phyloP scores from a whole-genome alignment of 2,113 vertebrate genomes.

The Silurus meridionalis region DNA sequence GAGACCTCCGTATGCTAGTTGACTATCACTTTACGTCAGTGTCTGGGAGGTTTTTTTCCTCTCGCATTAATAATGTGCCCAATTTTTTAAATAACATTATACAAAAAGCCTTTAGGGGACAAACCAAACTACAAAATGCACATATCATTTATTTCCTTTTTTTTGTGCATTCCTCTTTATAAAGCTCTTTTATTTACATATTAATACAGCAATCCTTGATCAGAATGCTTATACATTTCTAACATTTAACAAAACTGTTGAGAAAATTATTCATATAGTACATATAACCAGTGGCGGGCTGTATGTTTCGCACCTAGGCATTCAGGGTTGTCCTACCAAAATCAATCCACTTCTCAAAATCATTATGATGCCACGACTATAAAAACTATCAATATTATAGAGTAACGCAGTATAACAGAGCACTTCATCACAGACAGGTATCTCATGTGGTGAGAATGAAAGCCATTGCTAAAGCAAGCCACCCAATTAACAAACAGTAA shows the following conservation, averaged over 20 bases:
- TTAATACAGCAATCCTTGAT: not conserved
- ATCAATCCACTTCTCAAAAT: too few species aligned
- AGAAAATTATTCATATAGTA: not conserved
- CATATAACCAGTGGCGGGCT: not conserved
- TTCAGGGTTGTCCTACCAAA: too few species aligned
- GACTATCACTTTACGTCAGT: slow-evolving; percentile 72
- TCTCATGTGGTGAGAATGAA: too few species aligned
- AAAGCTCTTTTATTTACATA: too few species aligned
- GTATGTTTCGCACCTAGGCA: too few species aligned
- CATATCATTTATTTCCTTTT: not conserved
- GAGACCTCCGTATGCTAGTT: not conserved
- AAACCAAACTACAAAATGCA: not conserved
- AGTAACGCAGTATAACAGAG: too few species aligned
- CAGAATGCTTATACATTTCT: not conserved
- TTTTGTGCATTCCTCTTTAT: not conserved
- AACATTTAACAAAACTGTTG: not conserved
- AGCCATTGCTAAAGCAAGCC: too few species aligned
- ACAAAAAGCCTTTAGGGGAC: not conserved
- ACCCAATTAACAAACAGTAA: too few species aligned
- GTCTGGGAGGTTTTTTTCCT: slow-evolving; percentile 49
- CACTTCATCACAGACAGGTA: too few species aligned
- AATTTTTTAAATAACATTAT: not conserved
- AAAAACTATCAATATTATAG: too few species aligned
- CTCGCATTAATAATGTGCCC: not conserved
- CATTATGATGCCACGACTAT: too few species aligned